Percentiles rank a stretch among this genome's conserved stretches.
These are phyloP conservation scores for Drosophila hamatofila DNA, from an alignment of 2,888 invertebrate species.

Conservation along the genomic window DNA sequence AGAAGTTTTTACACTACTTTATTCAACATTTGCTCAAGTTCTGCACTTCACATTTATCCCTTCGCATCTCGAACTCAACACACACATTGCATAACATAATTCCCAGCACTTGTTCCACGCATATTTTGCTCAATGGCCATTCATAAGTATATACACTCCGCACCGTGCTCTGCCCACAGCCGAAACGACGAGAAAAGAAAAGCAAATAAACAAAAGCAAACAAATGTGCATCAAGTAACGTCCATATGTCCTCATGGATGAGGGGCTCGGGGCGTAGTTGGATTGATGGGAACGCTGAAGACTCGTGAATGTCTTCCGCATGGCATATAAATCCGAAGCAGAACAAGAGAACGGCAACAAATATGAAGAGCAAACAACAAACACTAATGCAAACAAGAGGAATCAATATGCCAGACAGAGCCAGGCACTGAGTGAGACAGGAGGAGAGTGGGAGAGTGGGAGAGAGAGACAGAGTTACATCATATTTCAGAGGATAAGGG, in stretches of 20 bases:
- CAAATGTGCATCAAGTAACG: constrained; percentile 72
- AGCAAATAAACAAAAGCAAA: constrained; percentile 72
- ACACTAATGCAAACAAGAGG: constrained; percentile 74
- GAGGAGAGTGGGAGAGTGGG: neutral
- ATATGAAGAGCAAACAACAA: constrained; percentile 77
- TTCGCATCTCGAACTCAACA: neutral
- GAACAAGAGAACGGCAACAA: constrained; percentile 62
- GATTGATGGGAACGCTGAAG: constrained; percentile 9
- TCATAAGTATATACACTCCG: constrained; percentile 42
- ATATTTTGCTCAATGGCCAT: constrained; percentile 72
- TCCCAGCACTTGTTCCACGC: constrained; percentile 63
- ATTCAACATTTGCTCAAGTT: constrained; percentile 33
- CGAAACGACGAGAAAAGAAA: constrained; percentile 24
- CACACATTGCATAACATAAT: constrained; percentile 45
- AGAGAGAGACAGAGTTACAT: constrained; percentile 20
- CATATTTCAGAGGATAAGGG: constrained; percentile 34
- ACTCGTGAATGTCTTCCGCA: constrained; percentile 47
- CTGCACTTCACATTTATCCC: constrained; percentile 13
- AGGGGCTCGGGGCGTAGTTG: neutral
- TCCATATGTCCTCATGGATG: constrained; percentile 62
- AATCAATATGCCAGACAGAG: constrained; percentile 66
- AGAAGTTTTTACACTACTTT: constrained; percentile 12
- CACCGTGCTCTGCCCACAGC: neutral
- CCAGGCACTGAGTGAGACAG: neutral
- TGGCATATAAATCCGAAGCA: constrained; percentile 55